Evolutionary conservation across 2,888 invertebrate species (phyloP).

Genomic region (Aradus depressus): DNA sequence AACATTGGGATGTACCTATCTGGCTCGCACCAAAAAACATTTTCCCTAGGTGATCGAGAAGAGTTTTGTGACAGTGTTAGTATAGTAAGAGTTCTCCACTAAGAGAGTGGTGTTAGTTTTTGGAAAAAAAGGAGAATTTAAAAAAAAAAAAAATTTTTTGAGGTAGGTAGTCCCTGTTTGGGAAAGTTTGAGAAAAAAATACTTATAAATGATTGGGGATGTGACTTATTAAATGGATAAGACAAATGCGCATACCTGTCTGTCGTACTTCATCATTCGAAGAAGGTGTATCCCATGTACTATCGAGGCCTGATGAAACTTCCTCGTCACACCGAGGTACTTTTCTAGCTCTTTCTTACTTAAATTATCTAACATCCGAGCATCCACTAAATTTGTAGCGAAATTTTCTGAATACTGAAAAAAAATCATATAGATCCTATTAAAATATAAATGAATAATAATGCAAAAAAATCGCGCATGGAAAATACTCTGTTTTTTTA

Average conservation of each 20-base stretch:
- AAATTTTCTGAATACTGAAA: conserved; percentile 77
- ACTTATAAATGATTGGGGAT: too few species aligned
- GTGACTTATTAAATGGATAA: too few species aligned
- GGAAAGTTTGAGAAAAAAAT: too few species aligned
- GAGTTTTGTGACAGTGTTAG: too few species aligned
- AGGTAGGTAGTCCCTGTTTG: too few species aligned
- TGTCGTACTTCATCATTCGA: conserved; percentile 82
- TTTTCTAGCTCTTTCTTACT: conserved; percentile 91
- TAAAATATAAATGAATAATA: neutral
- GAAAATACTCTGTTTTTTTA: neutral
- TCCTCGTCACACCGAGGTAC: conserved; percentile 79
- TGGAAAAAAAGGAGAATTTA: too few species aligned
- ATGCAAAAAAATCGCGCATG: neutral
- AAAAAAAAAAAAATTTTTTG: too few species aligned
- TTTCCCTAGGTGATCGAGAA: too few species aligned
- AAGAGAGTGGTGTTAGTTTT: too few species aligned
- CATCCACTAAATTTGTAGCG: conserved; percentile 81
- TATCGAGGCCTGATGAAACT: conserved; percentile 89
- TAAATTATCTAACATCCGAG: conserved; percentile 81
- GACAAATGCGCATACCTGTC: conserved; percentile 67
- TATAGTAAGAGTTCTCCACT: too few species aligned
- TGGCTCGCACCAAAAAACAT: too few species aligned
- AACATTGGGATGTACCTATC: too few species aligned
- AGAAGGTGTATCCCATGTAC: conserved; percentile 87
- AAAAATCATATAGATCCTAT: neutral